Evolutionary conservation across 2,113 vertebrate species (phyloP).

Genomic region (Zeus faber): DNA sequence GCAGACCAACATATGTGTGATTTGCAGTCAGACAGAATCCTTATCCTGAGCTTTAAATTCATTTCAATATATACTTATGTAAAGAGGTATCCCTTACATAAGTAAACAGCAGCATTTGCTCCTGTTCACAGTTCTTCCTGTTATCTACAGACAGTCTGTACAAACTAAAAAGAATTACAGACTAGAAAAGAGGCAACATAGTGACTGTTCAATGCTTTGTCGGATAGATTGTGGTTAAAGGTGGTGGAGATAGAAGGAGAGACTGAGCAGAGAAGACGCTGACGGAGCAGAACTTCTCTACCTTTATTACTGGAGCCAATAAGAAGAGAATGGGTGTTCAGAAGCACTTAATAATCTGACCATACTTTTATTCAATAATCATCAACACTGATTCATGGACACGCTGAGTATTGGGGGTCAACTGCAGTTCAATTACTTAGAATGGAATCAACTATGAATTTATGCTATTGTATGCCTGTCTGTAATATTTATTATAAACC

Average conservation of each 20-base stretch:
- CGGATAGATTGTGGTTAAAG: too few relatives aligned
- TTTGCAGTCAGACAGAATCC: too few relatives aligned
- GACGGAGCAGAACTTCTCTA: background rate
- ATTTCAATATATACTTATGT: too few relatives aligned
- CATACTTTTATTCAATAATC: background rate
- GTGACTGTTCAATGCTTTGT: too few relatives aligned
- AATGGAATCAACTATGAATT: background rate
- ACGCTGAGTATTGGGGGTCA: background rate
- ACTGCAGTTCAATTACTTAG: background rate
- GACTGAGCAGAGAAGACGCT: background rate
- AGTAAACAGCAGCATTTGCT: too few relatives aligned
- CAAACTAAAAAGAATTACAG: too few relatives aligned
- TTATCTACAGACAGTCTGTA: too few relatives aligned
- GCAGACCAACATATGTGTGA: too few relatives aligned
- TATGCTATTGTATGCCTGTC: background rate
- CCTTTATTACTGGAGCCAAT: background rate
- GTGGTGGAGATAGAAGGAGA: background rate
- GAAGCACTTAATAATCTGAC: background rate
- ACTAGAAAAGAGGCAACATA: too few relatives aligned
- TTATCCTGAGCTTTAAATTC: too few relatives aligned
- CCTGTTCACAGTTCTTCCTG: too few relatives aligned
- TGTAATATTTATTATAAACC: background rate
- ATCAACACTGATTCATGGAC: background rate
- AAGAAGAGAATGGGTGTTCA: background rate
- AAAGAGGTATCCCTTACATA: too few relatives aligned